phyloP scores from a whole-genome alignment of 2,888 invertebrate species.

The Leptinotarsa juncta region DNA sequence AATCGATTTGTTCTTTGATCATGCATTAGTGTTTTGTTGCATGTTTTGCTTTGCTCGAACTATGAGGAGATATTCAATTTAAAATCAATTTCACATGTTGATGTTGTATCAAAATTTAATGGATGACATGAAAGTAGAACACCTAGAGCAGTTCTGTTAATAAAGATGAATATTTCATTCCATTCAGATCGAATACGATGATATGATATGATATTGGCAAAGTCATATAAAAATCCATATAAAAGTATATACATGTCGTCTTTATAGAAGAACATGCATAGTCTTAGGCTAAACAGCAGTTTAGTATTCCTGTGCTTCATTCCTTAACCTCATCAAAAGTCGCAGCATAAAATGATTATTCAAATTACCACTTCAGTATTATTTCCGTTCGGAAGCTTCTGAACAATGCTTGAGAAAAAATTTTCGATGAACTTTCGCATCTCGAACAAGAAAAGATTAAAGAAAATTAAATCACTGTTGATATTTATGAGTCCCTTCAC shows the following conservation, averaged over 20 bases:
- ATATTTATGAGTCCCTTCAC: slow-evolving; percentile 45
- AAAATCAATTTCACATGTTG: too few relatives aligned
- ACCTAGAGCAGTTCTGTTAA: too few relatives aligned
- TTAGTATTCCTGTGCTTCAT: neutral
- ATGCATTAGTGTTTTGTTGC: neutral
- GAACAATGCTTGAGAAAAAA: neutral
- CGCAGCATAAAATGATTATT: neutral
- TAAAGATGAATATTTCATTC: too few relatives aligned
- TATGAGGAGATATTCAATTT: neutral
- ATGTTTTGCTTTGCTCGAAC: neutral
- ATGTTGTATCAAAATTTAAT: too few relatives aligned
- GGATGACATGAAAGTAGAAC: too few relatives aligned
- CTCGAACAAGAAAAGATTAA: slow-evolving; percentile 36
- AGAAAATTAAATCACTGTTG: slow-evolving; percentile 47
- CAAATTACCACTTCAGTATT: neutral
- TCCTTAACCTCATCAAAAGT: neutral
- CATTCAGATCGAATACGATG: too few relatives aligned
- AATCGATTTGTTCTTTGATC: neutral
- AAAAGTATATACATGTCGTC: too few relatives aligned
- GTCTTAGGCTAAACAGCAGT: too few relatives aligned
- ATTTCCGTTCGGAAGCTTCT: neutral
- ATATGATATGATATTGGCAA: too few relatives aligned
- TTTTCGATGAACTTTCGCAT: slow-evolving; percentile 8
- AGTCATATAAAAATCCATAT: too few relatives aligned
- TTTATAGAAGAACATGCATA: too few relatives aligned